A percentile compares a stretch with the other conserved stretches of the same genome.
These are phyloP conservation scores for Labrus mixtus DNA, from an alignment of 2,113 vertebrate species.

Conservation along the genomic window DNA sequence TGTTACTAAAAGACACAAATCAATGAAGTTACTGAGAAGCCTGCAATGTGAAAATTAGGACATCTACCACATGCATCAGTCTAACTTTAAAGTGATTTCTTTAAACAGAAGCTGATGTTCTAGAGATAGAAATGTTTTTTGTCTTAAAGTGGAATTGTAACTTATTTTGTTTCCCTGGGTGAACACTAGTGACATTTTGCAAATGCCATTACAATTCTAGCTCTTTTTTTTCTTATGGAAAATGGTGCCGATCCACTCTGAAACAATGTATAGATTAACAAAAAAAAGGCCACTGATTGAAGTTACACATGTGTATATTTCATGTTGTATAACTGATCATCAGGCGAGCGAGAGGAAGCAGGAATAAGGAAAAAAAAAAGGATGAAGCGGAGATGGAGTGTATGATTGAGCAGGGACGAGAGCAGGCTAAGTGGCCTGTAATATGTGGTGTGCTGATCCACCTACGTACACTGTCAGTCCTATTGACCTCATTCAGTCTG, in stretches of 20 bases:
- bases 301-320: neutral
- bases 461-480: conserved; percentile 54
- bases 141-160: neutral
- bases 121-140: too few relatives aligned
- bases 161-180: neutral
- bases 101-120: neutral
- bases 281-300: neutral
- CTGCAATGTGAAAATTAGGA: neutral
- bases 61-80: neutral
- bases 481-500: conserved; percentile 72
- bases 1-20: conserved; percentile 27
- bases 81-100: neutral
- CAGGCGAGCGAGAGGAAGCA: conserved; percentile 7
- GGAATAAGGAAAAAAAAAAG: neutral
- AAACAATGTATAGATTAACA: neutral
- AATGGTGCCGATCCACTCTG: too few relatives aligned
- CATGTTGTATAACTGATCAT: conserved; percentile 16
- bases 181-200: too few relatives aligned
- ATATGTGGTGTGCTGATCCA: conserved; percentile 56
- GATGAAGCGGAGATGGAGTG: conserved; percentile 30
- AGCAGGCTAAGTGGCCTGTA: conserved; percentile 65
- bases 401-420: conserved; percentile 37
- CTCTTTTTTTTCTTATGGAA: too few relatives aligned
- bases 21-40: conserved; percentile 14
- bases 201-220: too few relatives aligned